A percentile compares a stretch with the other conserved stretches of the same genome.
Conservation (phyloP, 2,797 vertebrate genomes). For the Nasua narica region DNA sequence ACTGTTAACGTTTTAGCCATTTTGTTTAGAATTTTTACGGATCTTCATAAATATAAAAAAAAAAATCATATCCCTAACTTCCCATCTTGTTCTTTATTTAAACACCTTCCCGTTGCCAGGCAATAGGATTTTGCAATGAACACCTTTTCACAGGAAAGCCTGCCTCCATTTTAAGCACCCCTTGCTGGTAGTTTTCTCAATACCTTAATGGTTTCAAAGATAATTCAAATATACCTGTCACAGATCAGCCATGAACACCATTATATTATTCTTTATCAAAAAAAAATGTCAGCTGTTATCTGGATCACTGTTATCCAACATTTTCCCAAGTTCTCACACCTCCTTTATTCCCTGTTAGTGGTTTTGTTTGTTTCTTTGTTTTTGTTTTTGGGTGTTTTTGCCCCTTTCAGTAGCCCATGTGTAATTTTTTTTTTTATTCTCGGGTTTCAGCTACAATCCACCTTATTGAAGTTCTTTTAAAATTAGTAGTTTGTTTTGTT, state of each 20-base stretch:
- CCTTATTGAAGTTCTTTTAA: background rate
- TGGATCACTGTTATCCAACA: background rate
- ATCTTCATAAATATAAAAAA: conserved; percentile 34
- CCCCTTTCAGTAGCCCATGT: background rate
- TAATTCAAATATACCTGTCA: background rate
- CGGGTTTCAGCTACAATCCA: background rate
- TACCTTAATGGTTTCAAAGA: background rate
- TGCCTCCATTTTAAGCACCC: background rate
- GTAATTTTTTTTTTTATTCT: background rate
- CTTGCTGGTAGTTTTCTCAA: background rate
- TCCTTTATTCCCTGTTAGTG: background rate
- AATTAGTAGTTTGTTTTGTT: background rate
- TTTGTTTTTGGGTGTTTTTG: background rate
- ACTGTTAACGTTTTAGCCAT: conserved; percentile 1
- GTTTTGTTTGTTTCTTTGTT: background rate
- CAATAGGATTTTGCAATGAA: background rate
- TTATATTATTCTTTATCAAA: background rate
- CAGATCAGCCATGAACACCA: background rate
- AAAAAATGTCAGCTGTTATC: background rate
- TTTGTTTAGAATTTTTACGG: background rate
- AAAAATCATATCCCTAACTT: background rate
- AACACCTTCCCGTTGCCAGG: background rate
- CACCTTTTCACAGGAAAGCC: background rate
- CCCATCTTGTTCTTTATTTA: background rate
- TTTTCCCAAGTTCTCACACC: background rate